Evolutionary conservation across 2,113 vertebrate species (phyloP).

Genomic region (Xerus inauris): DNA sequence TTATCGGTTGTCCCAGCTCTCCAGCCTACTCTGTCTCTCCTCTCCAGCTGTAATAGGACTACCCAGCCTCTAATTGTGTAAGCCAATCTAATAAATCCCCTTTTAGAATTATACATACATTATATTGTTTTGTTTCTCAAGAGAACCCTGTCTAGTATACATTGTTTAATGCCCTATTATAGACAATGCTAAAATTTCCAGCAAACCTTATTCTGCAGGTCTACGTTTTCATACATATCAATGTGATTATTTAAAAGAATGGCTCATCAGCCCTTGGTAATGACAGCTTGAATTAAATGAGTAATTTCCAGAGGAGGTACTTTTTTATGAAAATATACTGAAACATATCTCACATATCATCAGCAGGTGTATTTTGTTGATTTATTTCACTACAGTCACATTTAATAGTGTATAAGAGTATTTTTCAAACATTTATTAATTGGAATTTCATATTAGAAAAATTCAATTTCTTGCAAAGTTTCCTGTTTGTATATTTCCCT

Average conservation of each 20-base stretch:
- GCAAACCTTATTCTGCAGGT: not conserved
- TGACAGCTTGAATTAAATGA: conserved; percentile 62
- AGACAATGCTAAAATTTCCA: not conserved
- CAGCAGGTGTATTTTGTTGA: conserved; percentile 59
- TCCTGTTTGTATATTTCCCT: conserved; percentile 53
- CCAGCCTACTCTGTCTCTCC: not conserved
- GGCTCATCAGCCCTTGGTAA: conserved; percentile 17
- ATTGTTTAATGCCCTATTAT: not conserved
- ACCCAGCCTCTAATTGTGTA: not conserved
- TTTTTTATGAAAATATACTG: conserved; percentile 54
- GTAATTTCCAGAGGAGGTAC: conserved; percentile 49
- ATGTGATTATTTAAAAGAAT: conserved; percentile 66
- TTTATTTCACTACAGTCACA: not conserved
- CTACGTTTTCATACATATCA: not conserved
- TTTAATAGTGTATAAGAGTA: conserved; percentile 54
- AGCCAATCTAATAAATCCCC: too few relatives aligned
- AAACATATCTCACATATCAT: conserved; percentile 70
- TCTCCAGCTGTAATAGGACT: too few relatives aligned
- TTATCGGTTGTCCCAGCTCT: not conserved
- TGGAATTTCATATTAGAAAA: conserved; percentile 49
- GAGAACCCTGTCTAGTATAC: not conserved
- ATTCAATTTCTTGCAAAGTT: conserved; percentile 45
- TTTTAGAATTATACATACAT: not conserved
- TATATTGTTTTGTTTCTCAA: not conserved
- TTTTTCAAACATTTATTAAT: conserved; percentile 69